These are phyloP conservation scores for Psittacus erithacus DNA, from an alignment of 2,113 vertebrate genomes.

Conservation along the genomic window DNA sequence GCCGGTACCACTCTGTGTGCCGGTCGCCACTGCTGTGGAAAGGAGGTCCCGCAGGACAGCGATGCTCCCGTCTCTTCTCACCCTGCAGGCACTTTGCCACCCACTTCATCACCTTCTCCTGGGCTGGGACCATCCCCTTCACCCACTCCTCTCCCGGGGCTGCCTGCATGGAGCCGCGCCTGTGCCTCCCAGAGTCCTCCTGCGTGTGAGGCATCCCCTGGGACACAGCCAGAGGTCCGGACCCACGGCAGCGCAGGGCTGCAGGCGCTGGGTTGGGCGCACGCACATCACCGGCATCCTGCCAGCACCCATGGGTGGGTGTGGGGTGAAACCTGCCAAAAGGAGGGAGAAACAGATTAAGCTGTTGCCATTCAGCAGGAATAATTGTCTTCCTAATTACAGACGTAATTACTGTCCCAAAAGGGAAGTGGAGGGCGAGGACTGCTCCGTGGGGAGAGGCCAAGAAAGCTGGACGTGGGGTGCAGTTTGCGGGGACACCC, in stretches of 20 bases:
- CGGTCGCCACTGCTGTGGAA: rapidly evolving
- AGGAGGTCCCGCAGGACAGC: rapidly evolving
- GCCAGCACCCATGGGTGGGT: background rate
- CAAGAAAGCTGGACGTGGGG: background rate
- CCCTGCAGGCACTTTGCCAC: background rate
- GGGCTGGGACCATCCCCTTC: background rate
- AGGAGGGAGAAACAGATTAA: slow-evolving; percentile 3
- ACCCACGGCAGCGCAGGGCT: background rate
- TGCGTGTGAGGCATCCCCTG: background rate
- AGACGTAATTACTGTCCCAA: background rate
- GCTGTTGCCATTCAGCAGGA: slow-evolving; percentile 8
- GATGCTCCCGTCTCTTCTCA: background rate
- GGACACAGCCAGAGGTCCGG: rapidly evolving
- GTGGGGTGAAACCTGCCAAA: background rate
- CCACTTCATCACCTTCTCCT: background rate
- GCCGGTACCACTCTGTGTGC: background rate
- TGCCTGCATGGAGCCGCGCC: rapidly evolving
- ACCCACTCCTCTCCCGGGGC: rapidly evolving
- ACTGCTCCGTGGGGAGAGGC: background rate
- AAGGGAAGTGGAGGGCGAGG: background rate
- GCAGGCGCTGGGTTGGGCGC: background rate
- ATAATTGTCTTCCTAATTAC: slow-evolving; percentile 34
- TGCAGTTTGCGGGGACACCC: background rate
- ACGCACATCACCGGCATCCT: background rate
- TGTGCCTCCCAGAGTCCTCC: background rate